Evolutionary conservation across 2,113 vertebrate species (phyloP).

Genomic region (Podarcis cretensis): DNA sequence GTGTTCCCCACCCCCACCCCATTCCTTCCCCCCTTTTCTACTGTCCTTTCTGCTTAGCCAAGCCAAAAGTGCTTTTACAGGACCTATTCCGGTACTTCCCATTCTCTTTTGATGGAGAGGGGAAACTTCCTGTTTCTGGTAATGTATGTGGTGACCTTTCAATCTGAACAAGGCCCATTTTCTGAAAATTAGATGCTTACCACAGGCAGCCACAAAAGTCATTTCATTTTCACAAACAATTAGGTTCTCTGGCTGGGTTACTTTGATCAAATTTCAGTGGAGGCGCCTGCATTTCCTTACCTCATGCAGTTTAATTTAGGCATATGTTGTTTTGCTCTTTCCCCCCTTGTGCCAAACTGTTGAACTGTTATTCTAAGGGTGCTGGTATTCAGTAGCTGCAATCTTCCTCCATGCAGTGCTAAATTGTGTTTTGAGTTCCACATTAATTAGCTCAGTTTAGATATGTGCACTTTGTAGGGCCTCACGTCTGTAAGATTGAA

Average conservation of each 20-base stretch:
- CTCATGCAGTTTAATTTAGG: background rate
- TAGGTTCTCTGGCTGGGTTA: background rate
- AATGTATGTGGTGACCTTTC: background rate
- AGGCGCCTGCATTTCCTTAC: background rate
- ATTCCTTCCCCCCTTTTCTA: background rate
- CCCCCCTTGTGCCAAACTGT: background rate
- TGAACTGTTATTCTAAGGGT: background rate
- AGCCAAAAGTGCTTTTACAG: background rate
- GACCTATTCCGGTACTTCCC: background rate
- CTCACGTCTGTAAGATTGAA: background rate
- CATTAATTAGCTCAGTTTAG: background rate
- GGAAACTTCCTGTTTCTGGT: background rate
- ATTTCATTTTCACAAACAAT: background rate
- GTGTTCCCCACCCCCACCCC: background rate
- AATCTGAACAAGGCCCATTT: background rate
- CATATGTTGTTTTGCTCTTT: background rate
- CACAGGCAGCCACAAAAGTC: background rate
- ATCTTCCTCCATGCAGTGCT: background rate
- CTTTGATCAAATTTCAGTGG: background rate
- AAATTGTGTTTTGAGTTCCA: constrained; percentile 3
- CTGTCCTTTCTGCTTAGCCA: background rate
- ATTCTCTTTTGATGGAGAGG: background rate
- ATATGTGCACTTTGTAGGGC: background rate
- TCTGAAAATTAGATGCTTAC: background rate
- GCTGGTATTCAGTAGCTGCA: background rate